Evolutionary conservation across 2,888 invertebrate genomes (phyloP), one percentile per base, ranked within the genome.

Genomic region (Thereva nobilitata): DNA sequence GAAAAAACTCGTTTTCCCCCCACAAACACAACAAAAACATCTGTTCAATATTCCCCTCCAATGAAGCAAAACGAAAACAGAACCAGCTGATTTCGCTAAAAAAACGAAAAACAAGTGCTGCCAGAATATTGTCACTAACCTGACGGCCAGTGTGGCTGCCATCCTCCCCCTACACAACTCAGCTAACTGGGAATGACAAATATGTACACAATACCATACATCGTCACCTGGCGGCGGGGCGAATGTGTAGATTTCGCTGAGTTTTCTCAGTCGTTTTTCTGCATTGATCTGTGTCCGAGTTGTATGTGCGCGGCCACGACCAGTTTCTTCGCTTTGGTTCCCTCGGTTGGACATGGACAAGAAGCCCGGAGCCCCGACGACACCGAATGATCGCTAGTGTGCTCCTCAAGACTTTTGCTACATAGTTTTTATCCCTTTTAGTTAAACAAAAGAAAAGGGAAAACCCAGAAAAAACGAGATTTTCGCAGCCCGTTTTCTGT

Each of bases 71-170:
- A 61, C 50, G 61, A 61, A 61, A 61, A 61, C 61, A 61, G 49
- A 50, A 34, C 61, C 61, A 61, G 61, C 61, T 61, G 61, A 59
- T 61, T 49, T 41, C 61, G 37, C 56, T 44, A 42, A 56, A 55
- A 42, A 23, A 23, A 23, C 23, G 23, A 23, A 23, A 23, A 23
- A 23, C 23, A 23, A 23, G 23, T 23, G 23, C 23, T 23, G 23
- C 23, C 23, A 23, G 23, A 23, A 2, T 2, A 23, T 23, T 23
- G 23, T 23, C 23, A 23, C 23, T 23, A 23, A 23, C 23, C 23
- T 23, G 23, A 23, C 23, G 23, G 23, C 23, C 23, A 23, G 23
- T 23, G 23, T 23, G 23, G 23, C 23, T 23, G 23, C 23, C 23
- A 23, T 23, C 23, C 23, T 23, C 23, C 23, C 23, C 23, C 23